Percentiles rank a stretch among this genome's conserved stretches.
Evolutionary conservation across 2,113 vertebrate genomes (phyloP).

Genomic region (Ondatra zibethicus): DNA sequence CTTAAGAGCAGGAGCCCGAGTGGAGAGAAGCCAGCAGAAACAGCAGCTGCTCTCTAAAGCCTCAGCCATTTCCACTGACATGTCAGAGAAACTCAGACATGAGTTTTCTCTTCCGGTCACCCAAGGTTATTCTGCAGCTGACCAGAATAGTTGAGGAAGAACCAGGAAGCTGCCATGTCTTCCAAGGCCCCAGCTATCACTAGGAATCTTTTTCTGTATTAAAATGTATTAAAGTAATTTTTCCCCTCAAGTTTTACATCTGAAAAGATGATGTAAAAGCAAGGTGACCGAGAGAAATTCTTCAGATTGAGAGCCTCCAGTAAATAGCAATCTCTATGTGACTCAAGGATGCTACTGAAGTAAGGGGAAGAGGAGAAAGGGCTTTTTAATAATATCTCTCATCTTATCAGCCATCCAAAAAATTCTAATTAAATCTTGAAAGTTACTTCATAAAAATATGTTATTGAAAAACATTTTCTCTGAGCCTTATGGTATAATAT

Average conservation of each 20-base stretch:
- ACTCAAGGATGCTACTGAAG: slow-evolving; percentile 66
- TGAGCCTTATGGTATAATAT: slow-evolving; percentile 50
- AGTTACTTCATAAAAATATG: slow-evolving; percentile 62
- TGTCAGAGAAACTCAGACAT: background rate
- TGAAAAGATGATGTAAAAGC: slow-evolving; percentile 79
- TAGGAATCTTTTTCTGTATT: slow-evolving; percentile 56
- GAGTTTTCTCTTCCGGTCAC: slow-evolving; percentile 29
- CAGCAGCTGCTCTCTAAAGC: background rate
- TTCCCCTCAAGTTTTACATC: background rate
- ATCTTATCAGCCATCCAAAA: slow-evolving; percentile 67
- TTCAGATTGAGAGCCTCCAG: slow-evolving; percentile 55
- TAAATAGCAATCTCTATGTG: slow-evolving; percentile 71
- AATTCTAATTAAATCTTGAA: slow-evolving; percentile 69
- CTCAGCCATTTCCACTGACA: background rate
- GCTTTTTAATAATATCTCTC: slow-evolving; percentile 69
- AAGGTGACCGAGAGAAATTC: slow-evolving; percentile 73
- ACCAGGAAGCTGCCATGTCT: slow-evolving; percentile 20
- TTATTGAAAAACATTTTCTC: slow-evolving; percentile 53
- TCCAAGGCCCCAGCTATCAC: slow-evolving; percentile 55
- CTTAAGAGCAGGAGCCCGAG: background rate
- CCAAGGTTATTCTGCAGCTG: slow-evolving; percentile 55
- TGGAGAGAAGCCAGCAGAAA: background rate
- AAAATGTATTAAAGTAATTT: slow-evolving; percentile 70
- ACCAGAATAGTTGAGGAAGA: slow-evolving; percentile 70
- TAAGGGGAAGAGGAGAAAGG: slow-evolving; percentile 47